Base-by-base conservation (phyloP, 2,888 invertebrate genomes). In the Sepiola atlantica region DNA sequence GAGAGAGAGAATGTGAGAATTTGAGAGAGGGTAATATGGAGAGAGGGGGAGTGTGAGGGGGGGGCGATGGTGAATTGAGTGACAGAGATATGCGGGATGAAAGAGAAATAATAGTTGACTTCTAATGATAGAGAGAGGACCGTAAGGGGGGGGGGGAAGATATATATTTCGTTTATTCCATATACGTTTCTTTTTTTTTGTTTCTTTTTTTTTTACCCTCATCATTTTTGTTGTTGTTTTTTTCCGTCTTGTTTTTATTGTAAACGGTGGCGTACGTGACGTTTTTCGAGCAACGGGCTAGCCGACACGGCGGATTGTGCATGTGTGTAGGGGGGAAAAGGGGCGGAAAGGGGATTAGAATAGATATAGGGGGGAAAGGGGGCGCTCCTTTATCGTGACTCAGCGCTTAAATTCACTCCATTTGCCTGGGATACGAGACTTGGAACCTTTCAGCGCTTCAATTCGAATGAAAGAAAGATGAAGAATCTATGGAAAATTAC, bases 351-450 rank as follows among this genome's bases (percentile, higher is more conserved):
- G 45, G 8, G 45, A 45, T 45, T 45, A 45, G 77, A 14, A n/a
- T 14, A 16, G 77, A 32, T 14, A 16, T n/a, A 32, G 77, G 12
- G 1, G 10, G 77, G 77, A 18, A n/a, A 32, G 4, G 77, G n/a
- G 45, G 45, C 4, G 45, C 4, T 45, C 45, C 45, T 14, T 77
- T 77, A n/a, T 77, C 77, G 77, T 77, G 77, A 77, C 77, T 77
- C 77, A 77, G 77, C n/a, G 77, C 77, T n/a, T 77, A 77, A 32
- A 77, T 77, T 77, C 77, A 77, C 77, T 77, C 77, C 77, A 77
- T 14, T 77, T n/a, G n/a, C 77, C 32, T 77, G 12, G 77, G n/a
- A 77, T 18, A n/a, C 77, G 61, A 61, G 61, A 45, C 45, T 61
- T 61, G 61, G 61, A 61, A 61, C 61, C 61, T 61, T 61, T 61